Evolutionary conservation across 2,888 invertebrate genomes (phyloP), one percentile per base, ranked within the genome.

Genomic region (Andrena praecox): DNA sequence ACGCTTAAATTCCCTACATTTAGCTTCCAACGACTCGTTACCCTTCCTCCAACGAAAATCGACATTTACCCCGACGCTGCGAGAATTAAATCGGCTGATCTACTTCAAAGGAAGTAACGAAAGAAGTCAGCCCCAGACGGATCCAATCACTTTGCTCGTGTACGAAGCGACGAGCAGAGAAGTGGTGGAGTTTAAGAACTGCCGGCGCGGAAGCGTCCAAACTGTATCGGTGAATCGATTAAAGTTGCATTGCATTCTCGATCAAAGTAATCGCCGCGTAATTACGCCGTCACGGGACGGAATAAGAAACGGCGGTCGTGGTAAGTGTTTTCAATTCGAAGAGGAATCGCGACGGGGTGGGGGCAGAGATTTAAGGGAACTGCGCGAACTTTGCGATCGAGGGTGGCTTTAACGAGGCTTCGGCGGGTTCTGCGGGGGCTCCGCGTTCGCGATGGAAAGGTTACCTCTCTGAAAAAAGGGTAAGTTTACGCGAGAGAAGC

Each of bases 381-480:
- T 35, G 69, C 48, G 20, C 6, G 52, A 83, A 70, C 8, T 82
- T 77, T 16, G 60, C 52, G 71, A 80, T 75, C 62, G 63, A 71
- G 62, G 31, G 52, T 20, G n/a, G 31, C 80, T 29, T 75, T 80
- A 82, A 80, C 59, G 67, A 75, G 80, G n/a, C 75, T 82, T 70
- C 67, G 48, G 42, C 6, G 56, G 5, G 42, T 60, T 74, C 70
- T 82, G 67, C 33, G n/a, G 60, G 60, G 59, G 50, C 59, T 60
- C 59, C 24, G 16, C 48, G 10, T 66, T 33, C 24, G 50, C 54
- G 31, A 64, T n/a, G 20, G 63, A 33, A 68, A 71, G 68, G 42
- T 67, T 52, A 48, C 48, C 59, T 67, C 29, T 16, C 59, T 27
- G 35, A 67, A 52, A 52, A 42, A 76, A 50, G 62, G 42, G 71